Percentiles rank a stretch among this genome's conserved stretches.
Evolutionary conservation across 37 sponge, comb jelly and placozoan species (phyloP).

Genomic region (Ephydatia muelleri): DNA sequence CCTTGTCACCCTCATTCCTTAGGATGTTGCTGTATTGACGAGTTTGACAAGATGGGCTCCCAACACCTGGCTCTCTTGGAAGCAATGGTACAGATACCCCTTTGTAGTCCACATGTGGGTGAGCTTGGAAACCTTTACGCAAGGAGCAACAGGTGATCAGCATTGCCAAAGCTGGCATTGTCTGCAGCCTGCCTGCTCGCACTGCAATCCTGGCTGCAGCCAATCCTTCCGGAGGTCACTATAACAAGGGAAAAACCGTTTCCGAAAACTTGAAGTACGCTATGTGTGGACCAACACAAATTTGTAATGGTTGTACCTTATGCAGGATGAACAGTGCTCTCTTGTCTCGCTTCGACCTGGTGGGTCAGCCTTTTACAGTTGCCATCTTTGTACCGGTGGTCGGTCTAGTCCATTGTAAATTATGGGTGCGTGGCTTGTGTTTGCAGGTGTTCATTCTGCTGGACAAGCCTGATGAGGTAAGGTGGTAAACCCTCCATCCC

Average conservation of each 20-base stretch:
- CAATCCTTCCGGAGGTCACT: conserved; percentile 98
- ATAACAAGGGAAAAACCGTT: conserved; percentile 95
- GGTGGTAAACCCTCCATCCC: not conserved
- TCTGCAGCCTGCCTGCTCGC: conserved; percentile 96
- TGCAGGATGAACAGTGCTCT: conserved; percentile 87
- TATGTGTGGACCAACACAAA: not conserved
- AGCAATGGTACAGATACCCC: conserved; percentile 78
- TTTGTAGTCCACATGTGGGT: not conserved
- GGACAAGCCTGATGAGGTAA: conserved; percentile 93
- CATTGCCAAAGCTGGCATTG: conserved; percentile 93
- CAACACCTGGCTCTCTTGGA: conserved; percentile 98
- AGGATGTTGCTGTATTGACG: conserved; percentile 99
- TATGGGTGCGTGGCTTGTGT: not conserved
- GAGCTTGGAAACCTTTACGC: not conserved
- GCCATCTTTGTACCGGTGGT: too few relatives aligned
- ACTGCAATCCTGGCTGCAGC: conserved; percentile 98
- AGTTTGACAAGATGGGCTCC: conserved; percentile 97
- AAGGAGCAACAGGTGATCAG: conserved; percentile 98
- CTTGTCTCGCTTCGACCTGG: conserved; percentile 93
- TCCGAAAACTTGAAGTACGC: conserved; percentile 93
- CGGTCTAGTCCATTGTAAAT: too few relatives aligned
- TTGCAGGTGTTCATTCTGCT: conserved; percentile 87
- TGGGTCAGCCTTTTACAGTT: not conserved
- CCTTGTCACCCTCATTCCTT: not conserved
- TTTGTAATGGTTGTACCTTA: not conserved